Evolutionary conservation across 2,888 invertebrate genomes (phyloP), one percentile per base, ranked within the genome.

Genomic region (Petrolisthes manimaculis): DNA sequence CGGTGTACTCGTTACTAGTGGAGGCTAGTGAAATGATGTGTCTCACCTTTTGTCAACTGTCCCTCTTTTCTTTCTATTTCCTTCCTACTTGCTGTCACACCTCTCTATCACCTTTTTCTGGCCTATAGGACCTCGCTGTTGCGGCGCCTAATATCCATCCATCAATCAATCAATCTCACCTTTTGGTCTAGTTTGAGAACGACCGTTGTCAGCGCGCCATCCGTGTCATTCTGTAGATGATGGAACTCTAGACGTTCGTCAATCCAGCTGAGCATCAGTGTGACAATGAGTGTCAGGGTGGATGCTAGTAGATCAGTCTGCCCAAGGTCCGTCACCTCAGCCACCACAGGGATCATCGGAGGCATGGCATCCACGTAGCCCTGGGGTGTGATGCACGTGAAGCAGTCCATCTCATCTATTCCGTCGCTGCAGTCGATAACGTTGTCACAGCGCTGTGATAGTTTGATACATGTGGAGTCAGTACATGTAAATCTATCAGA

Each of bases 161-260:
- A n/a, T n/a, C n/a, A n/a, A n/a, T n/a, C n/a, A n/a, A n/a, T n/a
- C n/a, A n/a, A n/a, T n/a, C 82, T 69, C 71, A 83, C 82, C 71
- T 83, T 51, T 12, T 18, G 21, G 71, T 71, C 71, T 18, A 6
- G n/a, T 18, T 51, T 51, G 69, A 83, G 51, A 14, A 83, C 69
- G n/a, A 71, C 83, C 9, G 14, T 37, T 51, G 83, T 61, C 5
- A 81, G 61, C 5, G 37, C 37, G 2, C 18, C 53, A 4, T 67
- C 83, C 3, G 83, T 71, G n/a, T 69, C 61, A 53, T 83, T 69
- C 24, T 71, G 71, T 8, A 85, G 82, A 75, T 86, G 55, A 51
- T 82, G 81, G 69, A 81, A 86, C 67, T 86, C 74, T 9, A 86
- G 75, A 37, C 86, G 81, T n/a, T 53, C 71, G 61, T 86, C 86